phyloP scores from a whole-genome alignment of 1,140 invertebrate genomes.

The Aphidius gifuensis region DNA sequence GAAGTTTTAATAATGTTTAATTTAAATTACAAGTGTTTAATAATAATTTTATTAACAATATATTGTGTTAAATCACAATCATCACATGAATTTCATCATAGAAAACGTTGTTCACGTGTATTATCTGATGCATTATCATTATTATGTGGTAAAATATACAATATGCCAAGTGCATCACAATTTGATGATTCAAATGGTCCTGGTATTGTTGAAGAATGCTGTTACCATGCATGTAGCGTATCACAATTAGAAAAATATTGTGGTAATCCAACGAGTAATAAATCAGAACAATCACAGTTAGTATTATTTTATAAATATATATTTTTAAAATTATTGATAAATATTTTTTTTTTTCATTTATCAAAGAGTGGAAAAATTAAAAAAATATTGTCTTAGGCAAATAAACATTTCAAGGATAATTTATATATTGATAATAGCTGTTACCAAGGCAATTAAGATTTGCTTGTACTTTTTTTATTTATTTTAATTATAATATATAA shows the following conservation, averaged over 20 bases:
- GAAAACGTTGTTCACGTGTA: conserved; percentile 33
- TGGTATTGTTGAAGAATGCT: conserved; percentile 47
- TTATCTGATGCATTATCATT: conserved; percentile 40
- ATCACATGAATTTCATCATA: not conserved
- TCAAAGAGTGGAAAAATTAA: too few relatives aligned
- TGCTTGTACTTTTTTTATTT: too few relatives aligned
- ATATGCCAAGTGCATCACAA: too few relatives aligned
- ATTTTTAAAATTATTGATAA: too few relatives aligned
- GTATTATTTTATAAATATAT: too few relatives aligned
- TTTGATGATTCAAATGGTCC: conserved; percentile 25
- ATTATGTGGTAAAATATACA: conserved; percentile 29
- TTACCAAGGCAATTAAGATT: too few relatives aligned
- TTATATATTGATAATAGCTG: too few relatives aligned
- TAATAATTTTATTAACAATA: not conserved
- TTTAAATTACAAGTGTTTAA: not conserved
- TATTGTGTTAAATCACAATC: not conserved
- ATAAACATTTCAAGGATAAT: too few relatives aligned
- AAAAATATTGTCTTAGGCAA: too few relatives aligned
- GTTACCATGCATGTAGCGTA: conserved; percentile 37
- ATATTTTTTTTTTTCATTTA: too few relatives aligned
- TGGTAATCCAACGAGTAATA: conserved; percentile 28
- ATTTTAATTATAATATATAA: too few relatives aligned
- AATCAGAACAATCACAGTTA: not conserved
- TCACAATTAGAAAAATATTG: conserved; percentile 43
- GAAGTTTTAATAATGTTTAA: not conserved